Evolutionary conservation across 1,140 invertebrate species (phyloP).

Genomic region (Acromyrmex charruanus): DNA sequence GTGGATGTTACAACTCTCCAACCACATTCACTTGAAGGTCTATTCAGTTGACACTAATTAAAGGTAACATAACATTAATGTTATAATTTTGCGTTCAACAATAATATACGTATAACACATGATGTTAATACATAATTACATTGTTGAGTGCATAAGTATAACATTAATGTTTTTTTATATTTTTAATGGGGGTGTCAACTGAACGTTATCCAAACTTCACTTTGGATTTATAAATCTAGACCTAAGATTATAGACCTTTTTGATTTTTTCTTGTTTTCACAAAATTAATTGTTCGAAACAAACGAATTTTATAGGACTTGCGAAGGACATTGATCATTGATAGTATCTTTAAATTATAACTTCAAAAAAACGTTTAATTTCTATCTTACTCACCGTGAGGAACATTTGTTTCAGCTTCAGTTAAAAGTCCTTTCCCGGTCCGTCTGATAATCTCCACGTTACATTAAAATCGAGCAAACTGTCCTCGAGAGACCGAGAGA

Average conservation of each 20-base stretch:
- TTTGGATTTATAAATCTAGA: background rate
- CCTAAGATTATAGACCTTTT: background rate
- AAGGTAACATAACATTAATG: no score
- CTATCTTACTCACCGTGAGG: conserved; percentile 70
- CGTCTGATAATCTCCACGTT: conserved; percentile 57
- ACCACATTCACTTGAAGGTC: background rate
- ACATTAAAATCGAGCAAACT: conserved; percentile 68
- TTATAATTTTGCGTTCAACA: no score
- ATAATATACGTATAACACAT: no score
- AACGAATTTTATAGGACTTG: background rate
- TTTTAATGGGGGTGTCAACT: no score
- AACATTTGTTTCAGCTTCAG: conserved; percentile 52
- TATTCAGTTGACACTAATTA: no score
- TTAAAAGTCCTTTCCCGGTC: conserved; percentile 64
- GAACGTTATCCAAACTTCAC: background rate
- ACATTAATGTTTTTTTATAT: no score
- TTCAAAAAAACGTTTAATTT: background rate
- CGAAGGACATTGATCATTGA: background rate
- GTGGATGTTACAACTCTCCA: background rate
- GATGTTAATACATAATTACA: no score
- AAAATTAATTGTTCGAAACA: background rate
- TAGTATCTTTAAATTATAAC: background rate
- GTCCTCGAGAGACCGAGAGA: conserved; percentile 49
- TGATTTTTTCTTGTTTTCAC: background rate
- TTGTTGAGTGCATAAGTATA: no score